phyloP scores from a whole-genome alignment of 2,888 invertebrate genomes.

The Marasmarcha lunaedactyla region DNA sequence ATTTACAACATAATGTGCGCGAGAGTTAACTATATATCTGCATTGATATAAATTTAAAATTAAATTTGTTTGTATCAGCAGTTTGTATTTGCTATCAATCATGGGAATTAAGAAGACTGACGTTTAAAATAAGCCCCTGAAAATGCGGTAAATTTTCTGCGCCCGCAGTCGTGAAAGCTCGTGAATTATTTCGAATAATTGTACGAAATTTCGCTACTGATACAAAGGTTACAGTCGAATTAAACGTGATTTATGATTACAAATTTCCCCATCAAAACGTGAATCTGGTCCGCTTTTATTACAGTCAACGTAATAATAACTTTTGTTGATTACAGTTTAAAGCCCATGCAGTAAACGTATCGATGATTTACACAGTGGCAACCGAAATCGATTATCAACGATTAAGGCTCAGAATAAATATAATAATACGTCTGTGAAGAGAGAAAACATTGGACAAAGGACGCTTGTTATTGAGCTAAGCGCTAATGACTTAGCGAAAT shows the following conservation, averaged over 20 bases:
- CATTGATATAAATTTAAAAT: too few relatives aligned
- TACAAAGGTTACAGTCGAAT: constrained; percentile 37
- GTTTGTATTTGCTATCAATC: too few relatives aligned
- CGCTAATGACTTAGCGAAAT: constrained; percentile 65
- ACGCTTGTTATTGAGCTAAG: neutral
- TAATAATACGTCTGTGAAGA: neutral
- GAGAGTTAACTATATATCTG: too few relatives aligned
- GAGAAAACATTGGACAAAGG: neutral
- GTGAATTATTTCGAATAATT: constrained; percentile 39
- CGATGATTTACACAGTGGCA: neutral
- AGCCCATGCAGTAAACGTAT: constrained; percentile 4
- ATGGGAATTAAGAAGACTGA: too few relatives aligned
- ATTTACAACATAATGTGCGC: too few relatives aligned
- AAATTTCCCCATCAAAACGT: constrained; percentile 35
- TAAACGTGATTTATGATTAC: constrained; percentile 40
- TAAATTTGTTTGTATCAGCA: too few relatives aligned
- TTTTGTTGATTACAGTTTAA: constrained; percentile 9
- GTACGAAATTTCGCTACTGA: constrained; percentile 21
- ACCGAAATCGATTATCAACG: neutral
- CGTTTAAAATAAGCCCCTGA: too few relatives aligned
- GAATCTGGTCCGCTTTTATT: constrained; percentile 19
- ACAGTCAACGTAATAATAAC: constrained; percentile 16
- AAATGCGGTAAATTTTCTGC: neutral
- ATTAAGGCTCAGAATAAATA: too few relatives aligned
- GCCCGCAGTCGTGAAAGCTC: neutral